Evolutionary conservation across 2,888 invertebrate genomes (phyloP).

Genomic region (Trichogramma evanescens): DNA sequence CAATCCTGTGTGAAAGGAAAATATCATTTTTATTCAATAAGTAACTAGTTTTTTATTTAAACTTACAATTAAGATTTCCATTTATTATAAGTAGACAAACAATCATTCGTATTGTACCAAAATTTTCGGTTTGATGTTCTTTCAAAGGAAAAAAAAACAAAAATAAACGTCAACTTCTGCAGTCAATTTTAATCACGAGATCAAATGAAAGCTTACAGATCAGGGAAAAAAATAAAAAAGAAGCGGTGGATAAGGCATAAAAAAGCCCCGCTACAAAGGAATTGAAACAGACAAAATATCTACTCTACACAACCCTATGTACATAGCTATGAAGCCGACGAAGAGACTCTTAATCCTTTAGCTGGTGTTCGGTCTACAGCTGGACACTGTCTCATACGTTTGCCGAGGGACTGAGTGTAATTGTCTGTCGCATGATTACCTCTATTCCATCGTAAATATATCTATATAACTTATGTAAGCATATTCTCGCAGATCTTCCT

Average conservation of each 20-base stretch:
- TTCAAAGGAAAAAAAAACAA: too few species aligned
- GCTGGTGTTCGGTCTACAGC: conserved; percentile 19
- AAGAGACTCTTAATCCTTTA: conserved; percentile 35
- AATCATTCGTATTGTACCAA: too few species aligned
- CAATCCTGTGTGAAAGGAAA: too few species aligned
- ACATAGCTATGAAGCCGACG: conserved; percentile 17
- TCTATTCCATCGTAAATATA: conserved; percentile 13
- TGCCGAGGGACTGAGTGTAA: conserved; percentile 31
- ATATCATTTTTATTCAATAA: too few species aligned
- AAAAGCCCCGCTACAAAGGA: conserved; percentile 34
- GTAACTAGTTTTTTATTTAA: too few species aligned
- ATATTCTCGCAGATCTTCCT: too few species aligned
- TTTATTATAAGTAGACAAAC: too few species aligned
- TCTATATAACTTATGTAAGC: too few species aligned
- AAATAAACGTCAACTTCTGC: too few species aligned
- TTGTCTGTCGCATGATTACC: conserved; percentile 36
- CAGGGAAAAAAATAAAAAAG: conserved; percentile 14
- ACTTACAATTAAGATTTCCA: too few species aligned
- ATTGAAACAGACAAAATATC: conserved; percentile 11
- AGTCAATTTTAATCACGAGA: conserved; percentile 22
- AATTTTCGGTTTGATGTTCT: too few species aligned
- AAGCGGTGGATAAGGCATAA: conserved; percentile 20
- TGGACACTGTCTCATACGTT: conserved; percentile 23
- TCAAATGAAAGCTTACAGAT: conserved; percentile 15
- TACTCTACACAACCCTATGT: conserved; percentile 1